Percentiles rank a stretch among this genome's conserved stretches.
phyloP scores from a whole-genome alignment of 2,113 vertebrate species.

The Xiphias gladius region DNA sequence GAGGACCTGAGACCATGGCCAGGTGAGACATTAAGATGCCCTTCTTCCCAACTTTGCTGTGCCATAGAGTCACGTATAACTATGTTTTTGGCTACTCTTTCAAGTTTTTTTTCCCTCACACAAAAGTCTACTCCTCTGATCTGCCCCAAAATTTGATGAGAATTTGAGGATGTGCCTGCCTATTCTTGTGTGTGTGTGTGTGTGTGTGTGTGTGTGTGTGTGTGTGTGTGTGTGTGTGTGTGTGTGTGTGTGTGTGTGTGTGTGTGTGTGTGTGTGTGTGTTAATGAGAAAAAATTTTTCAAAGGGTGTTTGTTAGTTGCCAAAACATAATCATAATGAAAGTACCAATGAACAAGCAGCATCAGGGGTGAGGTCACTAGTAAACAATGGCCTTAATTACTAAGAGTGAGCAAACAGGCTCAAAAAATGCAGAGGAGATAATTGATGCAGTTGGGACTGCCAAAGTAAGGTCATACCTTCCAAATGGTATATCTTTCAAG shows the following conservation, averaged over 20 bases:
- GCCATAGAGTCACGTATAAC: background rate
- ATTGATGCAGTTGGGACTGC: background rate
- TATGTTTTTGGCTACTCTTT: background rate
- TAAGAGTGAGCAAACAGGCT: constrained; percentile 29
- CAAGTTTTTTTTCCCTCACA: background rate
- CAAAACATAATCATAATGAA: constrained; percentile 26
- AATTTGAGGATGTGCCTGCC: background rate
- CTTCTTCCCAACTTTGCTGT: background rate
- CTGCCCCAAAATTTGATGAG: constrained; percentile 8
- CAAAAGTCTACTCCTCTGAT: background rate
- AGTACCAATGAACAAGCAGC: constrained; percentile 14
- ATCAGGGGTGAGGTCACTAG: constrained; percentile 20
- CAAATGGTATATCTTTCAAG: background rate
- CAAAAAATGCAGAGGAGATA: constrained; percentile 39
- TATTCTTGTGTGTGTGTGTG: background rate
- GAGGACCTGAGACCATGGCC: constrained; percentile 82
- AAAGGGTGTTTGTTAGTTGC: constrained; percentile 1
- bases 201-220: too few species aligned
- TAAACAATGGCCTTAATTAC: constrained; percentile 33
- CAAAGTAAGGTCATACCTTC: constrained; percentile 33
- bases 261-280: too few species aligned
- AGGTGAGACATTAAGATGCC: constrained; percentile 67
- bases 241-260: too few species aligned
- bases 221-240: too few species aligned
- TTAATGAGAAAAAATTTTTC: background rate